Base-by-base conservation (phyloP, 2,113 vertebrate species). In the Paramisgurnus dabryanus region DNA sequence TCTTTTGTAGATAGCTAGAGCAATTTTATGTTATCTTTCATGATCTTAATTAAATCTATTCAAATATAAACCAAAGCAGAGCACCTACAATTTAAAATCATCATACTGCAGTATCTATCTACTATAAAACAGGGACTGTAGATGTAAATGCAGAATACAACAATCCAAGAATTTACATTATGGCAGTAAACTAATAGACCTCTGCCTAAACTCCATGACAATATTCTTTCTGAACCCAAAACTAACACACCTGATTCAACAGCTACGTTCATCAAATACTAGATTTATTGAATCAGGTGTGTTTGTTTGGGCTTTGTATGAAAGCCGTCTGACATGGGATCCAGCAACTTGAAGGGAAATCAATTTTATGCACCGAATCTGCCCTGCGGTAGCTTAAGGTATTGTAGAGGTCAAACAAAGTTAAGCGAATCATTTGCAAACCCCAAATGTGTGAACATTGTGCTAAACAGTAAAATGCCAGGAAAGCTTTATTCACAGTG, bases 11-110 rank as follows among this genome's bases (percentile, higher is more conserved):
- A 18, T 41, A 5, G 39, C 55, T n/a, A 47, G n/a, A 8, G 7
- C 8, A 9, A 27, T 40, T 47, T 12, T 15, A 22, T 39, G 17
- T 71, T 5, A 15, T 67, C 75, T 17, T 64, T 64, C 55, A n/a
- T 53, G 7, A 34, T n/a, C 57, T 17, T 55, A 76, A 71, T 80
- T 40, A 71, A 60, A 55, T 50, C 55, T 39, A 75, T 82, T 73
- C 78, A 58, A 84, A 79, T 78, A 64, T 64, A 79, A 40, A 45
- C 50, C 39, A 72, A 47, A 15, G 18, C 17, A 45, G 71, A 5
- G 72, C 40, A 49, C 57, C 69, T 74, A 43, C 47, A 67, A 74
- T 67, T 47, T 49, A 9, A 7, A 39, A 57, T 49, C 47, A 50
- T 34, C 40, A n/a, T 58, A 43, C 63, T 18, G 41, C 5, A 53